A percentile compares a stretch with the other conserved stretches of the same genome.
phyloP scores from a whole-genome alignment of 2,113 vertebrate species.

The Thamnaconus septentrionalis region DNA sequence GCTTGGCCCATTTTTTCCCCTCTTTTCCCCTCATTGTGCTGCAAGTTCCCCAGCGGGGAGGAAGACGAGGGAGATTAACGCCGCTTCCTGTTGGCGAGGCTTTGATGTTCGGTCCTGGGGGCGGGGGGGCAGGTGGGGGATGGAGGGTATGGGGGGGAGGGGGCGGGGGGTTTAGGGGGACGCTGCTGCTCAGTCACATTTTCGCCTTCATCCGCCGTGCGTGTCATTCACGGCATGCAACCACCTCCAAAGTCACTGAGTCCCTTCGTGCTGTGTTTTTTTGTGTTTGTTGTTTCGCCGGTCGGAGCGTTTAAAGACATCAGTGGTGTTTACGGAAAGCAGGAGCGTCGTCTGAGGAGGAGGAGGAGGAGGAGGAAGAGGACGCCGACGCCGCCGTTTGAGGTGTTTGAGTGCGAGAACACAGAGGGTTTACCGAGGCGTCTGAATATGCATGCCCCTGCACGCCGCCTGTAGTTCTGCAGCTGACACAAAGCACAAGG shows the following conservation, averaged over 20 bases:
- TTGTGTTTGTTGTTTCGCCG: not conserved
- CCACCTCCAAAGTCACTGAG: conserved; percentile 57
- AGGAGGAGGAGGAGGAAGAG: too few species aligned
- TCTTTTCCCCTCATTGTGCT: conserved; percentile 50
- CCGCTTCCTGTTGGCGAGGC: conserved; percentile 68
- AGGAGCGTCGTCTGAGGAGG: too few species aligned
- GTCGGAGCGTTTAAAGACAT: not conserved
- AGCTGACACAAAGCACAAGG: too few species aligned
- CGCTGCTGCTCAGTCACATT: conserved; percentile 52
- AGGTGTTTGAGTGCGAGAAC: too few species aligned
- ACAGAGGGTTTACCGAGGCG: too few species aligned
- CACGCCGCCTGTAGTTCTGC: too few species aligned
- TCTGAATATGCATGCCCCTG: too few species aligned
- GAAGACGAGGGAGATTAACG: conserved; percentile 68
- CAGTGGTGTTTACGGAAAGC: too few species aligned
- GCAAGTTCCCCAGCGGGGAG: conserved; percentile 53
- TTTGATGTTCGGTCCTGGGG: conserved; percentile 73
- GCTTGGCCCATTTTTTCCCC: conserved; percentile 45
- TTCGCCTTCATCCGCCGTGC: conserved; percentile 55
- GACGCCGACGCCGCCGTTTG: too few species aligned
- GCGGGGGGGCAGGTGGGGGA: conserved; percentile 34
- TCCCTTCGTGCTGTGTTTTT: conserved; percentile 26
- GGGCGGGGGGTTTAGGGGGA: too few species aligned
- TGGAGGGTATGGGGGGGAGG: too few species aligned
- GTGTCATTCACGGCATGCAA: conserved; percentile 60